Conservation (phyloP, 2,113 vertebrate species). For the Thunnus maccoyii region DNA sequence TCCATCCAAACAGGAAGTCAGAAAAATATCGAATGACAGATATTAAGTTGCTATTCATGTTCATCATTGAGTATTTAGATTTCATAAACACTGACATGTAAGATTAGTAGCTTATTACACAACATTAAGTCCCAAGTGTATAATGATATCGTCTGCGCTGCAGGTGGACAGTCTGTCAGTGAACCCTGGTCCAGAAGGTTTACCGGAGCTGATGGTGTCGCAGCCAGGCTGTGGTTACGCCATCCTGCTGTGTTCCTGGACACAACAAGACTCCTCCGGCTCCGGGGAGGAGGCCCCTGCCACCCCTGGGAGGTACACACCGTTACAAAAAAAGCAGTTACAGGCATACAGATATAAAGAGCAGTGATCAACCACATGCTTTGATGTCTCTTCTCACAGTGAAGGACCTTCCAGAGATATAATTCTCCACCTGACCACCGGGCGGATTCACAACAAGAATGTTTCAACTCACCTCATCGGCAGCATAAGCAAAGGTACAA, state of each 20-base stretch:
- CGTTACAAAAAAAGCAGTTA: not conserved
- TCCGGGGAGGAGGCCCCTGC: constrained; percentile 78
- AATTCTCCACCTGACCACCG: constrained; percentile 92
- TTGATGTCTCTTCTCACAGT: constrained; percentile 71
- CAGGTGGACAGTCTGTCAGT: constrained; percentile 97
- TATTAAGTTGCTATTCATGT: too few relatives aligned
- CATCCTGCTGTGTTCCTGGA: constrained; percentile 93
- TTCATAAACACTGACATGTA: too few relatives aligned
- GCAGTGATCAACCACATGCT: not conserved
- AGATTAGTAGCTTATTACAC: too few relatives aligned
- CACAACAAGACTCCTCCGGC: constrained; percentile 75
- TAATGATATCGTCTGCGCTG: not conserved
- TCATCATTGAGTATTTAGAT: too few relatives aligned
- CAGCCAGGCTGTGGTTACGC: constrained; percentile 98
- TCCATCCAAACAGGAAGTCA: too few relatives aligned
- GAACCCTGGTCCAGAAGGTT: constrained; percentile 90
- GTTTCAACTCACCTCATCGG: constrained; percentile 97
- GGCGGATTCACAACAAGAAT: constrained; percentile 98
- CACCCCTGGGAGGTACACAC: constrained; percentile 60
- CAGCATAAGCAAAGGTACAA: constrained; percentile 89
- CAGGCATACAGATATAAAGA: fast-evolving
- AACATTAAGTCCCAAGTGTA: not conserved
- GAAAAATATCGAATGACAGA: too few relatives aligned
- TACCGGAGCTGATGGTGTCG: constrained; percentile 95
- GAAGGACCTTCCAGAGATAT: constrained; percentile 89